phyloP scores from a whole-genome alignment of 2,888 invertebrate species.

The Pyrrhia umbra region DNA sequence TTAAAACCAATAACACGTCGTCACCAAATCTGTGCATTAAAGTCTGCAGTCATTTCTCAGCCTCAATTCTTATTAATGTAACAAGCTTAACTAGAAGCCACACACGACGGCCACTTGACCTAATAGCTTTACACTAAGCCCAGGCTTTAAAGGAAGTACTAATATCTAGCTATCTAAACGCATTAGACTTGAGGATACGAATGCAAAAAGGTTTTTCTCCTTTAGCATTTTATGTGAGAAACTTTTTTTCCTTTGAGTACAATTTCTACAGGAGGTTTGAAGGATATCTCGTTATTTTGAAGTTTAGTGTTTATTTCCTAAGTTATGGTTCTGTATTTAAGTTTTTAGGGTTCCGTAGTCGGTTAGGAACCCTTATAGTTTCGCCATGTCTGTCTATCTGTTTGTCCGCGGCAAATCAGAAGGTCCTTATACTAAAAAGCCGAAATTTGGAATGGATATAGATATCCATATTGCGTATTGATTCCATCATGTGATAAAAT shows the following conservation, averaged over 20 bases:
- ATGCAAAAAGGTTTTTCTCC: slow-evolving; percentile 53
- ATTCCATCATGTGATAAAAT: no score
- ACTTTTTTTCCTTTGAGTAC: slow-evolving; percentile 24
- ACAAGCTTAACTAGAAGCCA: slow-evolving; percentile 82
- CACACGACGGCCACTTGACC: slow-evolving; percentile 80
- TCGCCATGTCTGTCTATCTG: no score
- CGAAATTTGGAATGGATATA: no score
- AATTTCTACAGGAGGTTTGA: slow-evolving; percentile 12
- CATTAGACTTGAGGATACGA: slow-evolving; percentile 46
- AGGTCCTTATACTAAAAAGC: no score
- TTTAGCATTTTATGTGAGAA: slow-evolving; percentile 21
- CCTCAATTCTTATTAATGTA: slow-evolving; percentile 75
- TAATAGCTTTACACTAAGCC: slow-evolving; percentile 78
- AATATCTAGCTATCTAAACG: slow-evolving; percentile 62
- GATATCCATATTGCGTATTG: no score
- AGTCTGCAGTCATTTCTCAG: slow-evolving; percentile 19
- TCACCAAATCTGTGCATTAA: slow-evolving; percentile 44
- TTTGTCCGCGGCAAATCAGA: no score
- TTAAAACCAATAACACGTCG: background rate
- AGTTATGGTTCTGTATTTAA: no score
- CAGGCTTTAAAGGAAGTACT: slow-evolving; percentile 72
- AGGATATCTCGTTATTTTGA: slow-evolving; percentile 22
- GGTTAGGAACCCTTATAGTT: no score
- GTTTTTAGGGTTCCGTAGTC: no score
- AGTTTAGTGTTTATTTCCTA: slow-evolving; percentile 1